A percentile compares a stretch with the other conserved stretches of the same genome.
These are phyloP conservation scores for Sylvia borin DNA, from an alignment of 2,797 vertebrate species.

Conservation along the genomic window DNA sequence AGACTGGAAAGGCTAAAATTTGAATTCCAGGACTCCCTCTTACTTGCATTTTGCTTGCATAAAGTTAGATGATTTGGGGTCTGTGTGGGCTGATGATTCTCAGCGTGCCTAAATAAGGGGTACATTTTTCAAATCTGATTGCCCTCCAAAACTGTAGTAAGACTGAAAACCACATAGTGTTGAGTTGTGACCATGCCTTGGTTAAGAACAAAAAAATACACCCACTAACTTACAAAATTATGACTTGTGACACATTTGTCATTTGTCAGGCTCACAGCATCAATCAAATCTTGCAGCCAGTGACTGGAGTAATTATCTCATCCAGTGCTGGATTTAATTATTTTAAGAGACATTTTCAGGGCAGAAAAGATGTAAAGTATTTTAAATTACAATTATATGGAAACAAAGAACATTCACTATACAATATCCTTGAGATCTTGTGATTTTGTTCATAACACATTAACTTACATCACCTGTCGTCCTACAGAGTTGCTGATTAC, in stretches of 20 bases:
- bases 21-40: neutral
- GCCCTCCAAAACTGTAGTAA: neutral
- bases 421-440: neutral
- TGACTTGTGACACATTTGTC: conserved; percentile 25
- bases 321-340: conserved; percentile 35
- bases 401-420: neutral
- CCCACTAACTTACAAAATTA: neutral
- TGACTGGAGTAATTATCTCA: neutral
- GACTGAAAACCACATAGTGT: neutral
- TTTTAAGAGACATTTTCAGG: conserved; percentile 51
- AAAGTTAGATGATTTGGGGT: neutral
- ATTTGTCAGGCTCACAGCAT: neutral
- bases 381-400: neutral
- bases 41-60: neutral
- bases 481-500: fast-evolving
- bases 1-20: neutral
- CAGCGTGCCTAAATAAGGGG: neutral
- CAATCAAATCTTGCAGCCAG: conserved; percentile 8
- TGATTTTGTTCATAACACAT: neutral
- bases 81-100: neutral
- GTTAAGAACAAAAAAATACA: neutral
- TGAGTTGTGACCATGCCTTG: neutral
- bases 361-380: neutral
- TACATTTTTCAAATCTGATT: neutral
- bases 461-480: neutral